These are phyloP conservation scores for Parus major DNA, from an alignment of 2,113 vertebrate species.

Conservation along the genomic window DNA sequence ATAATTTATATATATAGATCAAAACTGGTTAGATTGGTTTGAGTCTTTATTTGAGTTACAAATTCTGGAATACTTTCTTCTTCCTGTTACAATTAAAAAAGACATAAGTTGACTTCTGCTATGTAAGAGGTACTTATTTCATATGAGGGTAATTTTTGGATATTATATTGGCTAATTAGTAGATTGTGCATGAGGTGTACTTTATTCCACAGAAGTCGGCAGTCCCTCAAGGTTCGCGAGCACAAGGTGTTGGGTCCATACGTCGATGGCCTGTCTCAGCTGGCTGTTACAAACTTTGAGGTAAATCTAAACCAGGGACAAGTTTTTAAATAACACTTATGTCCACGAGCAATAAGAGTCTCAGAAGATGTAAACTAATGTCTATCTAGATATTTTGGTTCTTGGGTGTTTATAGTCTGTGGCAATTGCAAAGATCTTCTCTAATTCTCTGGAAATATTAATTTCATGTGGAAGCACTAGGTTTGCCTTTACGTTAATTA, in stretches of 20 bases:
- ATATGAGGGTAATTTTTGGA: background rate
- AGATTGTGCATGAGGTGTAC: background rate
- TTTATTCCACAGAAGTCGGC: conserved; percentile 81
- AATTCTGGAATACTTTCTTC: background rate
- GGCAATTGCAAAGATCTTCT: background rate
- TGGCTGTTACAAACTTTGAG: conserved; percentile 95
- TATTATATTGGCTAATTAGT: background rate
- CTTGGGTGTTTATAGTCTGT: background rate
- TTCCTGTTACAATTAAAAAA: background rate
- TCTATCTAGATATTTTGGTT: background rate
- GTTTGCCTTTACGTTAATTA: background rate
- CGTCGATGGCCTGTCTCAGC: conserved; percentile 94
- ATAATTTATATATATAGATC: background rate
- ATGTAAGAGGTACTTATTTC: background rate
- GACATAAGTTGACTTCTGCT: background rate
- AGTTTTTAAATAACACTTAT: background rate
- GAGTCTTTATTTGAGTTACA: background rate
- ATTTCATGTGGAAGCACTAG: background rate
- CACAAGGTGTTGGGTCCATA: conserved; percentile 97
- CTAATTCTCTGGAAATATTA: background rate
- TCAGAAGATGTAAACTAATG: background rate
- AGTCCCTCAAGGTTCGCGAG: conserved; percentile 95
- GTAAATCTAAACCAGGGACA: conserved; percentile 66
- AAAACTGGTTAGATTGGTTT: background rate
- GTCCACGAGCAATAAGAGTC: background rate